These are phyloP conservation scores for Alca torda DNA, from an alignment of 2,797 vertebrate genomes.

Conservation along the genomic window DNA sequence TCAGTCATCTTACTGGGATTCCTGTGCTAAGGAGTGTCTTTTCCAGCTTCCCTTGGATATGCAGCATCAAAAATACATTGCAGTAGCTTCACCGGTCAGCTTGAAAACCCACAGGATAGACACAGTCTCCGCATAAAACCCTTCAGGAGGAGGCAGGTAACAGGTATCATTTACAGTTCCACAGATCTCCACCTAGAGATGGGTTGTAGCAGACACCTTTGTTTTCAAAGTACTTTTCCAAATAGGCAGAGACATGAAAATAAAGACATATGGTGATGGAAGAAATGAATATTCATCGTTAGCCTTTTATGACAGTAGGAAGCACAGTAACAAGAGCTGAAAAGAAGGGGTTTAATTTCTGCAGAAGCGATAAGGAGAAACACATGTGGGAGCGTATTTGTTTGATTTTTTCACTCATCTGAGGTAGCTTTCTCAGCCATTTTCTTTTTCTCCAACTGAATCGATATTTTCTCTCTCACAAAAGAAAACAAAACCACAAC, in stretches of 20 bases:
- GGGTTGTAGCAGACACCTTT: not conserved
- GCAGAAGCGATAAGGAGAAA: conserved; percentile 2
- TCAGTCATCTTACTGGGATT: not conserved
- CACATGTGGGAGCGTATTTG: not conserved
- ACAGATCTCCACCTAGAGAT: not conserved
- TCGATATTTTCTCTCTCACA: conserved; percentile 58
- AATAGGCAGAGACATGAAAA: not conserved
- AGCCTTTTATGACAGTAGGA: not conserved
- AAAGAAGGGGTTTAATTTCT: conserved; percentile 18
- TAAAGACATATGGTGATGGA: not conserved
- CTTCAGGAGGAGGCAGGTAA: not conserved
- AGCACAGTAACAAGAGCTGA: not conserved
- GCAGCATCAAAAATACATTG: not conserved
- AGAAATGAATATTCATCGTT: conserved; percentile 48
- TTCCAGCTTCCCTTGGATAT: not conserved
- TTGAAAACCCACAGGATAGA: not conserved
- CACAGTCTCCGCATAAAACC: not conserved
- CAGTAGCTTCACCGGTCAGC: not conserved
- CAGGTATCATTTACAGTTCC: not conserved
- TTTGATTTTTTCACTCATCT: conserved; percentile 31
- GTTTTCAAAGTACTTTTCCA: conserved; percentile 31
- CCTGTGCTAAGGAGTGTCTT: not conserved
- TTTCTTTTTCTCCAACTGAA: conserved; percentile 47
- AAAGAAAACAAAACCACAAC: conserved; percentile 53
- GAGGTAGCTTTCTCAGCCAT: conserved; percentile 17